These are phyloP conservation scores for Onychomys leucogaster DNA, from an alignment of 2,797 vertebrate genomes.

Conservation along the genomic window DNA sequence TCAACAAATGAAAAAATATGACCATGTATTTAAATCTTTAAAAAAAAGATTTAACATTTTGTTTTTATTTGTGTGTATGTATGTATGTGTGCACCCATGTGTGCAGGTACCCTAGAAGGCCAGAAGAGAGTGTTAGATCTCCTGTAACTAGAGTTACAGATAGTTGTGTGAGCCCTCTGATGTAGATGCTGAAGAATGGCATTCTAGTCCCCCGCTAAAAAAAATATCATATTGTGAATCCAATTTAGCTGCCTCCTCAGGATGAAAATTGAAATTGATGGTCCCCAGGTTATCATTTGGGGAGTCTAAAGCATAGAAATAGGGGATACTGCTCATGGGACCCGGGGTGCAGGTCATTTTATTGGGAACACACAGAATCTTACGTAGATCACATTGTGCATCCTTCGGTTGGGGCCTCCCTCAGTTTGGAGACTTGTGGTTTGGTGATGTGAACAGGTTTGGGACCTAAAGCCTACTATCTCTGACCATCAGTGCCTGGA, in stretches of 20 bases:
- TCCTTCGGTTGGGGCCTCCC: background rate
- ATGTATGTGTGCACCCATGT: background rate
- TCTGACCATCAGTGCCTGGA: slow-evolving; percentile 71
- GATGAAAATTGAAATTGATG: background rate
- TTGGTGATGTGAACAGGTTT: background rate
- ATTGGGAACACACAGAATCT: rapidly evolving
- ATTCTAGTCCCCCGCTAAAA: background rate
- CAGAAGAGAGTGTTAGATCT: background rate
- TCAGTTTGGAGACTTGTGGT: background rate
- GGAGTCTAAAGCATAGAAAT: background rate
- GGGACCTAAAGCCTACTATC: background rate
- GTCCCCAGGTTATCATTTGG: background rate
- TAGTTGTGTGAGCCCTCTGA: background rate
- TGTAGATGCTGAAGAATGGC: background rate
- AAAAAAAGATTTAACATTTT: background rate
- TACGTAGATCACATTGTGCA: background rate
- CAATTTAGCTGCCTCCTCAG: background rate
- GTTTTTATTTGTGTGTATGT: background rate
- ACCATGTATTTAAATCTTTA: background rate
- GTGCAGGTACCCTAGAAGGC: background rate
- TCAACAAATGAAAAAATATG: slow-evolving; percentile 39
- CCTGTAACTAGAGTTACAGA: background rate
- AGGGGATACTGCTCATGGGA: background rate
- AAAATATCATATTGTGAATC: background rate
- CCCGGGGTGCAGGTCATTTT: background rate